Base-by-base conservation (phyloP, 2,797 vertebrate genomes). In the Semaprochilodus insignis region DNA sequence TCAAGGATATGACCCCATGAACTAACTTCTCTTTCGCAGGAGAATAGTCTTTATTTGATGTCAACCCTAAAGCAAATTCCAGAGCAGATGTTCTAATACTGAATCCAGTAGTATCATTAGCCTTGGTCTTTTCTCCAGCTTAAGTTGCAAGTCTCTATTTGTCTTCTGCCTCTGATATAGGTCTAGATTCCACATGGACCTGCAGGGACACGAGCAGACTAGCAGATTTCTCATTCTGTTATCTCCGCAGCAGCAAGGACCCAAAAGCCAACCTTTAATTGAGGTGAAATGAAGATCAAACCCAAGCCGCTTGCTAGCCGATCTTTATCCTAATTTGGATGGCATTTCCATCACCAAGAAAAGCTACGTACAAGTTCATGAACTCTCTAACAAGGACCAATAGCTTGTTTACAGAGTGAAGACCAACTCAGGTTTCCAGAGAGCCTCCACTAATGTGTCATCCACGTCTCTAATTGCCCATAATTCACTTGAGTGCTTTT, bases 401-500 rank as follows among this genome's bases (percentile, higher is more conserved):
- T 34, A 48, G 34, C 77, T 72, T 83, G 83, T 80, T 83, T 82
- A 83, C 62, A 79, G 51, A 31, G 40, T 62, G 69, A 23, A 34
- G 19, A 44, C 60, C 72, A 80, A 81, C 72, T 76, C 23, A 52
- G 74, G 77, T 54, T 81, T 79, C 51, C 76, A 66, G 54, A 87
- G 72, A 87, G 75, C 52, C 21, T 48, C 55, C 78, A 69, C 63
- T 79, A 77, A 74, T 63, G 71, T 74, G 74, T 55, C 66, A 74
- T 81, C 78, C 74, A 59, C 77, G 71, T 65, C 48, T 83, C 89
- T 90, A 88, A 92, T 91, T 90, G 86, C 88, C 89, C 82, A 85
- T 92, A 92, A 90, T 91, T 91, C 91, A 91, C 91, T 87, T 89
- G 86, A 86, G 74, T 82, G 84, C 60, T 74, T 87, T 88, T 83